Base-by-base conservation (phyloP, 2,888 invertebrate species). In the Eucriotettix oculatus region DNA sequence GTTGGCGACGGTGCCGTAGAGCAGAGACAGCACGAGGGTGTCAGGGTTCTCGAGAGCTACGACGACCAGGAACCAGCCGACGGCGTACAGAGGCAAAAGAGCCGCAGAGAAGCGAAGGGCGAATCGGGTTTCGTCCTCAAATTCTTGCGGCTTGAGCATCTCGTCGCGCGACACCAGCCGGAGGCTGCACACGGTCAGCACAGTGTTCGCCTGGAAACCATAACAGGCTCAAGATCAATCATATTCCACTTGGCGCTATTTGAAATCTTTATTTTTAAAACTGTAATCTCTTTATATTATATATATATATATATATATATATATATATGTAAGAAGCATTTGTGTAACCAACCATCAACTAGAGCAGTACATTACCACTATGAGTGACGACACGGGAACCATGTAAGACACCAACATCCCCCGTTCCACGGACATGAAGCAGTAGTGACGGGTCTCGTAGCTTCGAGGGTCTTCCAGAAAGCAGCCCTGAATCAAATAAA, bases 361-460 rank as follows among this genome's bases (percentile, higher is more conserved):
- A 5, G 17, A 9, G 17, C 11, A 54, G 52, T 29, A 1, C 64
- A 83, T 84, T 62, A 82, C 78, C 56, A 85, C 72, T 57, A 87
- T 85, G 42, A 86, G 73, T 29, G 81, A 72, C 69, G 83, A 84
- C 1, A 84, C 81, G 12, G 87, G 87, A 16, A 84, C 77, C 80
- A 87, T 85, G 70, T 85, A 87, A 54, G 86, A 85, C 69, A 86
- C 76, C 14, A 86, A 79, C 85, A 87, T 86, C 9, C 86, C 86
- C 68, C 83, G 81, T 70, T 85, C 84, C 54, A 86, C 82, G 0
- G 86, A 86, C 78, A 87, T 82, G 82, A 86, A 87, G 69, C 87
- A 87, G 69, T 85, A 87, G 67, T 81, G 79, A 66, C 81, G 81
- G 43, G 81, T 83, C 74, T 87, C 86, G 68, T 86, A 86, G 64